Percentiles rank a stretch among this genome's conserved stretches.
Conservation (phyloP, 2,797 vertebrate genomes). For the Thripadectes ignobilis region DNA sequence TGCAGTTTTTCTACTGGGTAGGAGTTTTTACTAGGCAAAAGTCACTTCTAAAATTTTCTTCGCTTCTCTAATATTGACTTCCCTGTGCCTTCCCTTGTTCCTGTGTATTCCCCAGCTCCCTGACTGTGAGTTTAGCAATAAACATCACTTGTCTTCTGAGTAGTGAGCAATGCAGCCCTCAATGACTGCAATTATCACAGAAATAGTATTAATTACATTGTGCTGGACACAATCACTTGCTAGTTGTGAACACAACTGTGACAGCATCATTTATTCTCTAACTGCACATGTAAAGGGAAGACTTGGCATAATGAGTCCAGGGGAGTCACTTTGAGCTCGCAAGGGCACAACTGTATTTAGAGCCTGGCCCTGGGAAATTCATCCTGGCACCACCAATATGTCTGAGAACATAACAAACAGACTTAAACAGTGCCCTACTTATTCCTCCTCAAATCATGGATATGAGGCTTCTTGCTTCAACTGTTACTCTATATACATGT, state of each 20-base stretch:
- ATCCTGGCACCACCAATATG: neutral
- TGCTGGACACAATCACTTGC: neutral
- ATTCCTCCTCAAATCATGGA: neutral
- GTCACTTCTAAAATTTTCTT: neutral
- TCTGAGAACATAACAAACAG: neutral
- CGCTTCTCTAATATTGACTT: neutral
- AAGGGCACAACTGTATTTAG: neutral
- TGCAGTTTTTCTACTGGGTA: neutral
- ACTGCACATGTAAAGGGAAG: rapidly evolving
- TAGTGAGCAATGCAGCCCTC: neutral
- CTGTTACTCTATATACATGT: neutral
- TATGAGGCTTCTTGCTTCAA: neutral
- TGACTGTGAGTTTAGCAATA: rapidly evolving
- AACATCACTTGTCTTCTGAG: neutral
- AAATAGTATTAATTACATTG: neutral
- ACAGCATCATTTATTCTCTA: neutral
- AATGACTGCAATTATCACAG: neutral
- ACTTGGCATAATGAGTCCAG: neutral
- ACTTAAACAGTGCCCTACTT: neutral
- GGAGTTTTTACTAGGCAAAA: neutral
- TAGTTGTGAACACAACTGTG: neutral
- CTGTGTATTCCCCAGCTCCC: neutral
- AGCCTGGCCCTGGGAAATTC: neutral
- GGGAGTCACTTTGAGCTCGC: neutral
- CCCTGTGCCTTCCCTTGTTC: neutral